Conservation (phyloP, 2,113 vertebrate species). For the Callionymus lyra region DNA sequence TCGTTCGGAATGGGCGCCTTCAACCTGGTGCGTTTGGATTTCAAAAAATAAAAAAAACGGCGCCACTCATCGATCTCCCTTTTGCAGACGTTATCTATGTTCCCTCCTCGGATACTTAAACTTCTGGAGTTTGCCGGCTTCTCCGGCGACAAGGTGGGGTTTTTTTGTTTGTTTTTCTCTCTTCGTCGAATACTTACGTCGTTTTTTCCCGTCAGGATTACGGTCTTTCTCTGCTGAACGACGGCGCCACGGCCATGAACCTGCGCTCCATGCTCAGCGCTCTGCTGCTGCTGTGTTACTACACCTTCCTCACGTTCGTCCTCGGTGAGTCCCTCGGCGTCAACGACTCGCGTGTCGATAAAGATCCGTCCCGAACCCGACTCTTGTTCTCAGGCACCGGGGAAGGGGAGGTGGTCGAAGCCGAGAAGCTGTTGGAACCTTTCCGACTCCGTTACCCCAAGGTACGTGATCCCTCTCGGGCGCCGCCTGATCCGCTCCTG, state of each 20-base stretch:
- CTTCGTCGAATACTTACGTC: too few relatives aligned
- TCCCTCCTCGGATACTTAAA: slow-evolving; percentile 71
- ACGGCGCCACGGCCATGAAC: slow-evolving; percentile 60
- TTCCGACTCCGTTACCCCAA: slow-evolving; percentile 66
- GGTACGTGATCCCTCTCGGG: too few relatives aligned
- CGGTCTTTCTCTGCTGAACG: slow-evolving; percentile 65
- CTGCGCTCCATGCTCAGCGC: slow-evolving; percentile 74
- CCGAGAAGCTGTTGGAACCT: slow-evolving; percentile 66
- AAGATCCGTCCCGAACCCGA: neutral
- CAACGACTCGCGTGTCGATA: too few relatives aligned
- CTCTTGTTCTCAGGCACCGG: slow-evolving; percentile 59
- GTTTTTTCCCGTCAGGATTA: slow-evolving; percentile 57
- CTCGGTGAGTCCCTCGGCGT: slow-evolving; percentile 48
- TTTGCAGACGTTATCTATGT: slow-evolving; percentile 71
- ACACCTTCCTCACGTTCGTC: slow-evolving; percentile 75
- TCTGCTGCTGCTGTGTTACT: slow-evolving; percentile 73
- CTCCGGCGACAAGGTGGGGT: slow-evolving; percentile 72
- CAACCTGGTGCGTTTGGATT: slow-evolving; percentile 61
- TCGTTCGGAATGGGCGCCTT: slow-evolving; percentile 74
- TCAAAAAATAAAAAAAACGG: too few relatives aligned
- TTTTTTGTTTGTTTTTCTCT: too few relatives aligned
- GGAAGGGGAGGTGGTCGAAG: slow-evolving; percentile 69
- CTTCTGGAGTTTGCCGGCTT: slow-evolving; percentile 76
- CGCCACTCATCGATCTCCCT: neutral
- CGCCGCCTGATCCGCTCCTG: too few relatives aligned